Evolutionary conservation across 2,888 invertebrate genomes (phyloP).

Genomic region (Philaethria dido): DNA sequence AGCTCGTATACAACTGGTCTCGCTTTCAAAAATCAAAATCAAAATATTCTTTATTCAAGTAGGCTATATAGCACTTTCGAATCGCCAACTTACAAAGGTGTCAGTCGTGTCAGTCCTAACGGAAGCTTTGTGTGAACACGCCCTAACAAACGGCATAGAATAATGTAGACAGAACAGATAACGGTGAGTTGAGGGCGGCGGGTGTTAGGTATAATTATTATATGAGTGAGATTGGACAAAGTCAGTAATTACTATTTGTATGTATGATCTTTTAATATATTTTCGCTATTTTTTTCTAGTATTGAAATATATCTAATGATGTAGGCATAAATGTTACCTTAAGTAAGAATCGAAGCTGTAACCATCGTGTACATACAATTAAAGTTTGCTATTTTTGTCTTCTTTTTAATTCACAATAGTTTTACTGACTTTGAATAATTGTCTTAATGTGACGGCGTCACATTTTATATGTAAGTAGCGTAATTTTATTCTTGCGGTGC

Average conservation of each 20-base stretch:
- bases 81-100: too few relatives aligned
- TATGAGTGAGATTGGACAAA: conserved; percentile 10
- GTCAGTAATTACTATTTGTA: conserved; percentile 6
- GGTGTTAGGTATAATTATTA: conserved; percentile 1
- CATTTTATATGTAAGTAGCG: conserved; percentile 34
- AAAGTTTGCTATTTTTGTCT: too few relatives aligned
- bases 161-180: neutral
- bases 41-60: too few relatives aligned
- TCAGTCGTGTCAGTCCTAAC: too few relatives aligned
- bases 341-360: too few relatives aligned
- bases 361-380: too few relatives aligned
- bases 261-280: too few relatives aligned
- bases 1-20: neutral
- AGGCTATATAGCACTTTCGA: too few relatives aligned
- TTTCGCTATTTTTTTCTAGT: neutral
- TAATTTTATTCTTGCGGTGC: conserved; percentile 34
- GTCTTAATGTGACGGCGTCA: conserved; percentile 3
- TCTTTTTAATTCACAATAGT: too few relatives aligned
- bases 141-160: neutral
- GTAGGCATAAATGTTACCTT: neutral
- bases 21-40: too few relatives aligned
- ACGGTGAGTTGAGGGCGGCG: neutral
- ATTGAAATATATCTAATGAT: too few relatives aligned
- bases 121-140: conserved; percentile 9
- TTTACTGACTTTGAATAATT: neutral